Evolutionary conservation across 2,888 invertebrate species (phyloP).

Genomic region (Chloroclystis v-ata): DNA sequence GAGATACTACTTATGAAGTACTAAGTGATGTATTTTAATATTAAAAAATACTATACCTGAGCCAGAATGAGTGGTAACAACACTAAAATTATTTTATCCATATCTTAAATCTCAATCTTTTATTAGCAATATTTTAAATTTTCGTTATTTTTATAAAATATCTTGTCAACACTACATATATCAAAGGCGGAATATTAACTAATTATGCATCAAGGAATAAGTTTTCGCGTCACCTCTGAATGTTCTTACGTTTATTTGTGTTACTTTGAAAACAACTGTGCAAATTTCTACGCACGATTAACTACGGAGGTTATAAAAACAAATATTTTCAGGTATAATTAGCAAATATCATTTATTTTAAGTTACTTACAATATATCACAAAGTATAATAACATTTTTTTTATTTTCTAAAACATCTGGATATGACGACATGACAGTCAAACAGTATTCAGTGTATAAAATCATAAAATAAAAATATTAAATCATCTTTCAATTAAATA

Average conservation of each 20-base stretch:
- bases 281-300: slow-evolving; percentile 30
- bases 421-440: too few relatives aligned
- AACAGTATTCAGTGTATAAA: too few relatives aligned
- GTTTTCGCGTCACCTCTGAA: slow-evolving; percentile 5
- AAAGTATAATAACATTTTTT: slow-evolving; percentile 32
- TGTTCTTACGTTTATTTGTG: slow-evolving; percentile 23
- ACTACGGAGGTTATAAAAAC: neutral
- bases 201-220: slow-evolving; percentile 13
- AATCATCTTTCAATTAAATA: too few relatives aligned
- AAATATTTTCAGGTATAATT: slow-evolving; percentile 24
- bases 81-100: slow-evolving; percentile 31
- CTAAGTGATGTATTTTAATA: neutral
- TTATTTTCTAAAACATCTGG: slow-evolving; percentile 6
- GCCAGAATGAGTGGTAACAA: slow-evolving; percentile 21
- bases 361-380: slow-evolving; percentile 59
- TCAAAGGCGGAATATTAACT: slow-evolving; percentile 25
- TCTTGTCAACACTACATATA: neutral
- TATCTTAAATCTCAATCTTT: too few relatives aligned
- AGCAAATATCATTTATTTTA: slow-evolving; percentile 51
- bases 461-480: too few relatives aligned
- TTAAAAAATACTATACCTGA: slow-evolving; percentile 37
- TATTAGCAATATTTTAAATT: too few relatives aligned
- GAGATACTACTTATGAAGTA: too few relatives aligned
- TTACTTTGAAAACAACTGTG: slow-evolving; percentile 39
- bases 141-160: too few relatives aligned